Evolutionary conservation across 1,140 invertebrate genomes (phyloP).

Genomic region (Dufourea novaeangliae): DNA sequence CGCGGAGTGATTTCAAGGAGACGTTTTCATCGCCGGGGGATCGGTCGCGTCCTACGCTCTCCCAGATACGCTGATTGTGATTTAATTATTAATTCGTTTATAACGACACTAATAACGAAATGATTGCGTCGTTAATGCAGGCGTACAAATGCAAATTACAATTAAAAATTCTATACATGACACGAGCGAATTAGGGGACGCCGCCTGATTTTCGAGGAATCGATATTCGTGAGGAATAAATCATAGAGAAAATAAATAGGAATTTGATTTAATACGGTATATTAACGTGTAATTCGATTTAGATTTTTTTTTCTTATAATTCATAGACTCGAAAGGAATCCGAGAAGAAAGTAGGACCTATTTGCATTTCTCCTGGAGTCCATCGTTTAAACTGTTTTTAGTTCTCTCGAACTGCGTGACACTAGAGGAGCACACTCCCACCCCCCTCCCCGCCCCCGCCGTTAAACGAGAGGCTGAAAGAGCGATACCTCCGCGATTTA

Average conservation of each 20-base stretch:
- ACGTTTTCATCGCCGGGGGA: background rate
- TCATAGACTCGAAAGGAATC: background rate
- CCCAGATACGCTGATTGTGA: slow-evolving; percentile 37
- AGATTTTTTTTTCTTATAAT: too few relatives aligned
- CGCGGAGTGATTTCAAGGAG: slow-evolving; percentile 12
- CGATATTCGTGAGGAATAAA: background rate
- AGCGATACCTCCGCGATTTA: slow-evolving; percentile 34
- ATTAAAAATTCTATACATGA: slow-evolving; percentile 25
- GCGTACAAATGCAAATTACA: slow-evolving; percentile 3
- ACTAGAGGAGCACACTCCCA: too few relatives aligned
- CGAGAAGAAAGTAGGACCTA: background rate
- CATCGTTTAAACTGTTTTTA: background rate
- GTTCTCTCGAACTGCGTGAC: background rate
- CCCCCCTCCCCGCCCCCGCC: too few relatives aligned
- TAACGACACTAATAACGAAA: slow-evolving; percentile 40
- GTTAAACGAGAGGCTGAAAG: slow-evolving; percentile 38
- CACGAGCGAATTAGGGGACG: background rate
- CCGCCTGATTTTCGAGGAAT: background rate
- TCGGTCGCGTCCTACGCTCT: background rate
- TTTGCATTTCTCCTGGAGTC: too few relatives aligned
- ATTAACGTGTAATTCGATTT: background rate
- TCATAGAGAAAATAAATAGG: too few relatives aligned
- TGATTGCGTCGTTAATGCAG: slow-evolving; percentile 1
- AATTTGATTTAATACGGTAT: too few relatives aligned
- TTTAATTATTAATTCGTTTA: slow-evolving; percentile 47